phyloP scores from a whole-genome alignment of 2,888 invertebrate species.

The Liopterus haemorrhoidalis region DNA sequence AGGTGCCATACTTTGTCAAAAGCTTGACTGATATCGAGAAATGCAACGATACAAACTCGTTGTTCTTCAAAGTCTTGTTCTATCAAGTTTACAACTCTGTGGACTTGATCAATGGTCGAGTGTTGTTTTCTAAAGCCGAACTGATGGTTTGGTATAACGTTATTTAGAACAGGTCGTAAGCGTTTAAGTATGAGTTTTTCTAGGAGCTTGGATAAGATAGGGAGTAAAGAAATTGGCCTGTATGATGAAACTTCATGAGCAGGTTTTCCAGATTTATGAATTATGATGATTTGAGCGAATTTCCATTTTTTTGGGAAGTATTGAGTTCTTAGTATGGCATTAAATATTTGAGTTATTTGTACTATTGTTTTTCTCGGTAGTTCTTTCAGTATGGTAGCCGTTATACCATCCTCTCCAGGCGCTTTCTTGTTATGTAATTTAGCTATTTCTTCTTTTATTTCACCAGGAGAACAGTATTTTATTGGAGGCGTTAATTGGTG shows the following conservation, averaged over 20 bases:
- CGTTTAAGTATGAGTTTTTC: no score
- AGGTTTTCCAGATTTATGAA: constrained; percentile 19
- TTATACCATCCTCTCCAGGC: constrained; percentile 25
- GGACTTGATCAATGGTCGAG: no score
- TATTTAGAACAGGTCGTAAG: no score
- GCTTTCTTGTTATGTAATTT: constrained; percentile 16
- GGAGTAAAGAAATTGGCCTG: constrained; percentile 5
- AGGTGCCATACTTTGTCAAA: no score
- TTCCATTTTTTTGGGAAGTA: constrained; percentile 33
- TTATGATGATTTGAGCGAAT: constrained; percentile 19
- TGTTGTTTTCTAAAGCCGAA: no score
- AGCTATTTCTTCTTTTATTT: constrained; percentile 12
- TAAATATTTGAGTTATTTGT: constrained; percentile 28
- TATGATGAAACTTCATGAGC: constrained; percentile 9
- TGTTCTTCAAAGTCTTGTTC: no score
- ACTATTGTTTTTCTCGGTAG: constrained; percentile 27
- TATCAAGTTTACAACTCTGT: no score
- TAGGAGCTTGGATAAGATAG: no score
- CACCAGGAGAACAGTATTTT: constrained; percentile 10
- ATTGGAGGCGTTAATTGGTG: constrained; percentile 16
- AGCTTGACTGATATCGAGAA: no score
- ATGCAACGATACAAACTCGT: no score
- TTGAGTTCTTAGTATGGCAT: constrained; percentile 27
- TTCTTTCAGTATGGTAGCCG: constrained; percentile 27
- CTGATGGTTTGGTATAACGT: no score